phyloP scores from a whole-genome alignment of 1,140 invertebrate genomes.

The Brachionus angularis region DNA sequence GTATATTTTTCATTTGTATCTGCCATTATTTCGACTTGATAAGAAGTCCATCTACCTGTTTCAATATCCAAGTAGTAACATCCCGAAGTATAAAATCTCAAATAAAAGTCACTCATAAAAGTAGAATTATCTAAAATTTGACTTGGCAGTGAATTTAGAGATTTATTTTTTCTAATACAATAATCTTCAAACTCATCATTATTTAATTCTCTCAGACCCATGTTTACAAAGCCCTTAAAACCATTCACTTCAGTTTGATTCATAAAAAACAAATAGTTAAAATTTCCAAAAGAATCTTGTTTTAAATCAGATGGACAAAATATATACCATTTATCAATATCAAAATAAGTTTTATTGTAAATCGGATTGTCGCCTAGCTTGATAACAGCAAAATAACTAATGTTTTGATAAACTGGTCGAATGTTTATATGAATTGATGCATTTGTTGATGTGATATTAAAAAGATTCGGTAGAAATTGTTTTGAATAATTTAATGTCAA shows the following conservation, averaged over 20 bases:
- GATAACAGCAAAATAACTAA: background rate
- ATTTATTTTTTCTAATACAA: background rate
- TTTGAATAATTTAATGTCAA: background rate
- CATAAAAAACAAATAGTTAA: background rate
- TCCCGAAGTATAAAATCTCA: constrained; percentile 45
- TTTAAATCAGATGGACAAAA: constrained; percentile 7
- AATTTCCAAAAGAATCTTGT: background rate
- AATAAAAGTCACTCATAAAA: constrained; percentile 46
- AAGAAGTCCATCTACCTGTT: constrained; percentile 46
- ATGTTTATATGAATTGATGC: constrained; percentile 33
- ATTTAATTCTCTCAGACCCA: constrained; percentile 34
- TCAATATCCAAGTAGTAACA: constrained; percentile 47
- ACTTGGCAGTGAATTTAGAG: background rate
- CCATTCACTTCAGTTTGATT: constrained; percentile 27
- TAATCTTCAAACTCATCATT: background rate
- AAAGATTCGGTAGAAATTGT: constrained; percentile 4
- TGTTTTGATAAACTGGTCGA: background rate
- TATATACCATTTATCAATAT: constrained; percentile 18
- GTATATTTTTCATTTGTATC: constrained; percentile 46
- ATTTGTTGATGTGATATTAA: constrained; percentile 11
- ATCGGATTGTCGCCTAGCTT: background rate
- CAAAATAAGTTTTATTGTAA: background rate
- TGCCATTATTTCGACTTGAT: constrained; percentile 48
- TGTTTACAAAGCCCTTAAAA: constrained; percentile 18
- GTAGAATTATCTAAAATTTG: background rate